Percentiles rank a stretch among this genome's conserved stretches.
Conservation (phyloP, 2,888 invertebrate species). For the Leptinotarsa peninsularis region DNA sequence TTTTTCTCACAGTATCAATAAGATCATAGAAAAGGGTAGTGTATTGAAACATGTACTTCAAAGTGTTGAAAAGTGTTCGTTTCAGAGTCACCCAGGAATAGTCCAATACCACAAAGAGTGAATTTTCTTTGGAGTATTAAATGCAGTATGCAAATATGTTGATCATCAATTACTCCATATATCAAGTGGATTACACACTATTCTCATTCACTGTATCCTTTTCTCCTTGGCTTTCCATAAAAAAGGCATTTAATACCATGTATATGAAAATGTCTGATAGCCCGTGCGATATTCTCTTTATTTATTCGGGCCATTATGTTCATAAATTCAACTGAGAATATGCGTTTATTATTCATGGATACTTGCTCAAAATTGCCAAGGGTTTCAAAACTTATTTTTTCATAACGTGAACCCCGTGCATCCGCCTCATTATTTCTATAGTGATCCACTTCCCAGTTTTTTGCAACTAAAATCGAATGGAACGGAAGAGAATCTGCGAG, state of each 20-base stretch:
- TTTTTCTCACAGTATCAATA: no score
- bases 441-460: neutral
- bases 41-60: no score
- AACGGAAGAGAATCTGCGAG: neutral
- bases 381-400: conserved; percentile 2
- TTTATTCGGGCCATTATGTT: neutral
- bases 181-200: neutral
- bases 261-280: conserved; percentile 17
- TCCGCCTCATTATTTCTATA: neutral
- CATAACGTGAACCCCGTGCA: neutral
- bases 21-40: no score
- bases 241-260: conserved; percentile 5
- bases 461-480: neutral
- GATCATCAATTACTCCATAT: neutral
- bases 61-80: no score
- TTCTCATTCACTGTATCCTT: neutral
- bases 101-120: no score
- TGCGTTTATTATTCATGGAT: conserved; percentile 16
- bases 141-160: neutral
- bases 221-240: neutral
- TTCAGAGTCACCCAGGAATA: no score
- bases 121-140: no score
- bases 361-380: neutral
- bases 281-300: conserved; percentile 7
- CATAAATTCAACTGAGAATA: neutral